Base-by-base conservation (phyloP, 2,113 vertebrate genomes). In the Toxotes chatareus region DNA sequence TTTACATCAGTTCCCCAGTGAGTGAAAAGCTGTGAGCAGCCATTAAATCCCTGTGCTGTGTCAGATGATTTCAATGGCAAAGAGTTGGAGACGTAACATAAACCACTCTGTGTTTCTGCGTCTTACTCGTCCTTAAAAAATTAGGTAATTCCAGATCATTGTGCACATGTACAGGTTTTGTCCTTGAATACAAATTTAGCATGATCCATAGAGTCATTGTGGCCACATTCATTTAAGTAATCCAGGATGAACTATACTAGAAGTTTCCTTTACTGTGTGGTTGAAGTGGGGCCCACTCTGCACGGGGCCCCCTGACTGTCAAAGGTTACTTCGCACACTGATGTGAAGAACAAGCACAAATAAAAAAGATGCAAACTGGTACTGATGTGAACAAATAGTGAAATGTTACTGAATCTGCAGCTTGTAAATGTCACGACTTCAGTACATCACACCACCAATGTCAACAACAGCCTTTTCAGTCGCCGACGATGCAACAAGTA, bases 271-370 rank as follows among this genome's bases (percentile, higher is more conserved):
- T 19, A 23, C 40, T 17, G 8, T 47, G 60, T 51, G 4, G 2
- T 16, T n/a, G 14, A 44, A 23, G 7, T 19, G 32, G 32, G 6
- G 16, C 2, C 70, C 67, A 4, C 12, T 66, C 6, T 31, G 16
- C 17, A 40, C 0, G 0, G 17, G 32, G 23, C 13, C 5, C 16
- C 14, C 5, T 0, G 0, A 57, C n/a, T 40, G 5, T 66, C 11
- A 69, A 59, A 17, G 21, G 27, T 9, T 59, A 75, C 83, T 85
- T 83, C 14, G 7, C 73, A 86, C 76, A 81, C 70, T 73, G 78
- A 47, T 40, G 19, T 17, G 21, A 32, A 38, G n/a, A 75, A 36
- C 77, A 88, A 86, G 81, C 82, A 77, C 3, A 73, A 76, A 73
- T 31, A 14, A 83, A 80, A 27, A 68, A 14, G 21, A 57, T 75